phyloP scores from a whole-genome alignment of 2,113 vertebrate genomes.

The Urocynchramus pylzowi region DNA sequence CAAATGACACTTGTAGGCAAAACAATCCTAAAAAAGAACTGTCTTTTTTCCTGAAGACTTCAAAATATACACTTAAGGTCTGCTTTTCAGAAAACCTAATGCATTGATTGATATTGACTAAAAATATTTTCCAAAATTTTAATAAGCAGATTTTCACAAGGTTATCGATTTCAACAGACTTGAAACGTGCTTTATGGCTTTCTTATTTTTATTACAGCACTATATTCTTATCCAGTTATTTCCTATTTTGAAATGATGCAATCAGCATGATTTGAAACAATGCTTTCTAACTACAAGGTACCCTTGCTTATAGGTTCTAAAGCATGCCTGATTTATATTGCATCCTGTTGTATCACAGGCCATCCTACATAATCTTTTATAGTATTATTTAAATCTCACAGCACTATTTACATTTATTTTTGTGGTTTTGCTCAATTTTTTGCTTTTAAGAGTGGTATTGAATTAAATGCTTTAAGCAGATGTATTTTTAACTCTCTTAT shows the following conservation, averaged over 20 bases:
- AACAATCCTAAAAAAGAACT: not conserved
- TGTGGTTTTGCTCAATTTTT: accelerated
- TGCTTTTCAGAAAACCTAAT: not conserved
- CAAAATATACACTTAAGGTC: not conserved
- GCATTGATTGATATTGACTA: not conserved
- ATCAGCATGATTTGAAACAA: not conserved
- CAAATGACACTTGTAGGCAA: not conserved
- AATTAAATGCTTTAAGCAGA: not conserved
- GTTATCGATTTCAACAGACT: not conserved
- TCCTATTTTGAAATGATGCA: not conserved
- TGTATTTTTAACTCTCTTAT: not conserved
- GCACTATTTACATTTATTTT: not conserved
- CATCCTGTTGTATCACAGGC: not conserved
- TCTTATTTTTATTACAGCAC: not conserved
- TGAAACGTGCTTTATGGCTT: not conserved
- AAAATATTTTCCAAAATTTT: not conserved
- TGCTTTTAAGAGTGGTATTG: not conserved
- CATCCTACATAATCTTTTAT: not conserved
- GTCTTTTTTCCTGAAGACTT: not conserved
- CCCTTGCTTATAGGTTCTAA: not conserved
- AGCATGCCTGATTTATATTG: not conserved
- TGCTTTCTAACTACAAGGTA: not conserved
- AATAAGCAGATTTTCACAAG: not conserved
- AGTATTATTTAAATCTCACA: not conserved
- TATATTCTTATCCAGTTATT: not conserved